Conservation (phyloP, 2,797 vertebrate species). For the Nannoperca obscura region DNA sequence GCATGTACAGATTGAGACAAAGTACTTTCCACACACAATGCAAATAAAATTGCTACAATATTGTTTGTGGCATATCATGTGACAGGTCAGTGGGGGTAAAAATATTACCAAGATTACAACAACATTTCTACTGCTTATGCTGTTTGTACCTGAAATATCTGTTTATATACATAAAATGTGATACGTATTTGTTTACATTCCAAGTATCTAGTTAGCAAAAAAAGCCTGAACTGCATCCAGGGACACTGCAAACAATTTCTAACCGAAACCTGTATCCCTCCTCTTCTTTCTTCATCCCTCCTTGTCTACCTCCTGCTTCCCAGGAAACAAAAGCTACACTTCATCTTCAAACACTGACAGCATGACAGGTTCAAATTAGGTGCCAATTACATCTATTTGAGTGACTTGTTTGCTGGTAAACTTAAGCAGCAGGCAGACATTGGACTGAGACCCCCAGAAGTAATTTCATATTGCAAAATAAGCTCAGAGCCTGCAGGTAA, state of each 20-base stretch:
- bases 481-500: conserved; percentile 44
- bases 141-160: not conserved
- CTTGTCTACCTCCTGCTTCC: conserved; percentile 16
- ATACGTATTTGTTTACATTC: conserved; percentile 11
- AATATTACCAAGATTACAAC: not conserved
- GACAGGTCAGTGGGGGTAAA: not conserved
- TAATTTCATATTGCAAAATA: conserved; percentile 74
- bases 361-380: conserved; percentile 78
- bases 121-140: not conserved
- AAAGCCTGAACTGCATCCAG: conserved; percentile 7
- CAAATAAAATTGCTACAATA: not conserved
- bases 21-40: not conserved
- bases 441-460: conserved; percentile 79
- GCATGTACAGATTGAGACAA: too few species aligned
- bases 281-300: not conserved
- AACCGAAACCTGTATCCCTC: conserved; percentile 12
- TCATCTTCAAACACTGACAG: conserved; percentile 69
- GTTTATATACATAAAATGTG: not conserved
- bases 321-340: conserved; percentile 50
- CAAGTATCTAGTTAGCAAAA: conserved; percentile 15
- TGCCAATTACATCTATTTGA: conserved; percentile 77
- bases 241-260: conserved; percentile 20
- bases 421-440: conserved; percentile 74
- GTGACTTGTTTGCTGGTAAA: conserved; percentile 76
- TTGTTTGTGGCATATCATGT: not conserved